A percentile compares a stretch with the other conserved stretches of the same genome.
Conservation (phyloP, 2,113 vertebrate species). For the Mungos mungo region DNA sequence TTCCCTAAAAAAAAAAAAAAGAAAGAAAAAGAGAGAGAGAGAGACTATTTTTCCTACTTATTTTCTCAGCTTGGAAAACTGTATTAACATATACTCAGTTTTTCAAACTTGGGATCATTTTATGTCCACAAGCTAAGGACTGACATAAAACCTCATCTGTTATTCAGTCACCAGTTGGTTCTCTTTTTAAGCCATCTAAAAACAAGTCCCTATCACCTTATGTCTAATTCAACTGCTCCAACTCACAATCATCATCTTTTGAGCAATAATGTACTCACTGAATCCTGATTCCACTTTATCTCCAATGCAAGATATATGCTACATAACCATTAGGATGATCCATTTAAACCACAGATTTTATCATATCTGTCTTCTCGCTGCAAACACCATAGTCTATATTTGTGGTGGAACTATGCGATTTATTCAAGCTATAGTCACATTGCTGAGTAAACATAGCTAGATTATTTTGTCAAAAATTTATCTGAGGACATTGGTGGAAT, state of each 20-base stretch:
- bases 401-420: not conserved
- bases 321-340: not conserved
- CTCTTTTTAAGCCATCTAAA: conserved; percentile 22
- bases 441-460: not conserved
- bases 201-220: not conserved
- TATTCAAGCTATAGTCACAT: not conserved
- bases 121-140: not conserved
- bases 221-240: not conserved
- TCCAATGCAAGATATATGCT: not conserved
- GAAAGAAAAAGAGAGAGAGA: no score
- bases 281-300: not conserved
- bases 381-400: not conserved
- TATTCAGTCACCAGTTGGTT: not conserved
- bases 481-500: not conserved
- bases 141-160: not conserved
- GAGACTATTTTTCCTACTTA: not conserved
- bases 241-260: not conserved
- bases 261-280: not conserved
- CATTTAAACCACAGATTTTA: conserved; percentile 13
- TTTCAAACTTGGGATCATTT: not conserved
- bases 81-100: not conserved
- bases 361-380: not conserved
- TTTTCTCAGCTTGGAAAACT: not conserved
- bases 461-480: not conserved
- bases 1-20: not conserved